Base-by-base conservation (phyloP, 1,140 invertebrate genomes). In the Polyergus mexicanus region DNA sequence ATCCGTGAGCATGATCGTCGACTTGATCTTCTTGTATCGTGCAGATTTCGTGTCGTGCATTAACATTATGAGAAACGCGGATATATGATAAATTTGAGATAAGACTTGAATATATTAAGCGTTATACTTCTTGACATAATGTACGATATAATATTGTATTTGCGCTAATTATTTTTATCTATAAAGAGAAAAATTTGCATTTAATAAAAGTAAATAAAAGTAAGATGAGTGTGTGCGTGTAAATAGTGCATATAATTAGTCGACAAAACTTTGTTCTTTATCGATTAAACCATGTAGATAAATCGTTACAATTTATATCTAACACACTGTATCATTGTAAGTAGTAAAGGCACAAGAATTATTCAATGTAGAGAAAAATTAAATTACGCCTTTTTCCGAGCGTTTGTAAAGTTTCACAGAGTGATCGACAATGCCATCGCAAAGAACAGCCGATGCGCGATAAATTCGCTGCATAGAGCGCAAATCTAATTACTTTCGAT, bases 401-500 rank as follows among this genome's bases (percentile, higher is more conserved):
- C 62, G 51, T 74, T 47, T 11, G 38, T 41, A 44, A 72, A 72
- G 78, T 60, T 83, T 58, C 35, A 38, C 54, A 3, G 38, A 72
- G 25, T 72, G 28, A 72, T 81, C 54, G 38, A 58, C 68, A 72
- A 74, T 74, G 78, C 56, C 11, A 1, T 41, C 47, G 41, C 68
- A 47, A 83, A 83, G 78, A 83, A 83, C 56, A 60, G n/a, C 8
- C 38, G 3, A 62, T 74, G 41, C 38, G 68, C 78, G 68, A 83
- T 72, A 83, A 83, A 74, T 41, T 74, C 54, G 38, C 78, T 83
- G n/a, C 54, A 25, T 54, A n/a, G 68, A 71, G 38, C 56, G 54
- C 78, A 83, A 83, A 83, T 83, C 78, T 83, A 83, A 74, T 83
- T 83, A 83, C 78, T 83, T 83, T 74, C 78, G 78, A 74, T 47